Percentiles rank a stretch among this genome's conserved stretches.
Evolutionary conservation across 2,888 invertebrate species (phyloP).

Genomic region (Tetramorium bicarinatum): DNA sequence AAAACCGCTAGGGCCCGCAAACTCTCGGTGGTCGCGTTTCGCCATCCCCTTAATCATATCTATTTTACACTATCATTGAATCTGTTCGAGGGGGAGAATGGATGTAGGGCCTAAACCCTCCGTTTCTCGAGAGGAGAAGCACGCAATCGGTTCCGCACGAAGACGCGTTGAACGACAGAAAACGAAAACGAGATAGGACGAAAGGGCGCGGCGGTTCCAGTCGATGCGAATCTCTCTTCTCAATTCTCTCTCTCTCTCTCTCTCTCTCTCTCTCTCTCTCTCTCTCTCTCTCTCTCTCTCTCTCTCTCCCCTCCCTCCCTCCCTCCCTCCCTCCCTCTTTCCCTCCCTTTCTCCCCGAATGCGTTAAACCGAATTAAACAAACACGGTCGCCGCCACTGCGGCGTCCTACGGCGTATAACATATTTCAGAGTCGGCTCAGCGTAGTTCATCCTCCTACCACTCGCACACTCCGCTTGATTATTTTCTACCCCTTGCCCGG

Average conservation of each 20-base stretch:
- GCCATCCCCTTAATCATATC: constrained; percentile 53
- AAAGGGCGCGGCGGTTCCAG: constrained; percentile 37
- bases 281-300: not conserved
- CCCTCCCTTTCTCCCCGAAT: constrained; percentile 24
- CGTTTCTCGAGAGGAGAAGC: constrained; percentile 48
- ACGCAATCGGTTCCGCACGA: constrained; percentile 60
- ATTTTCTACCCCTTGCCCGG: constrained; percentile 52
- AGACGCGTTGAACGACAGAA: constrained; percentile 55
- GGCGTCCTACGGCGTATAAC: constrained; percentile 51
- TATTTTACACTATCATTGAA: constrained; percentile 66
- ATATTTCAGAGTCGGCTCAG: constrained; percentile 53
- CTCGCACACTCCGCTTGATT: constrained; percentile 53
- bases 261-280: not conserved
- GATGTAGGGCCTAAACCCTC: constrained; percentile 52
- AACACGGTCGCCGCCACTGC: constrained; percentile 63
- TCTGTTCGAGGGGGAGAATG: constrained; percentile 41
- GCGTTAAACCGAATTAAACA: constrained; percentile 78
- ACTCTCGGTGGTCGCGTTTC: constrained; percentile 29
- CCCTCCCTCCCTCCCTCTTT: not conserved
- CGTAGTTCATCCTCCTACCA: constrained; percentile 47
- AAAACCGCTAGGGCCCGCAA: constrained; percentile 29
- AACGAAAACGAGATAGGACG: constrained; percentile 43
- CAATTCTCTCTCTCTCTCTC: not conserved
- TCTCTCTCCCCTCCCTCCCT: too few species aligned
- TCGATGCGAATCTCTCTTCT: constrained; percentile 55